These are phyloP conservation scores for Drosophila kokeensis DNA, from an alignment of 2,888 invertebrate species.

Conservation along the genomic window DNA sequence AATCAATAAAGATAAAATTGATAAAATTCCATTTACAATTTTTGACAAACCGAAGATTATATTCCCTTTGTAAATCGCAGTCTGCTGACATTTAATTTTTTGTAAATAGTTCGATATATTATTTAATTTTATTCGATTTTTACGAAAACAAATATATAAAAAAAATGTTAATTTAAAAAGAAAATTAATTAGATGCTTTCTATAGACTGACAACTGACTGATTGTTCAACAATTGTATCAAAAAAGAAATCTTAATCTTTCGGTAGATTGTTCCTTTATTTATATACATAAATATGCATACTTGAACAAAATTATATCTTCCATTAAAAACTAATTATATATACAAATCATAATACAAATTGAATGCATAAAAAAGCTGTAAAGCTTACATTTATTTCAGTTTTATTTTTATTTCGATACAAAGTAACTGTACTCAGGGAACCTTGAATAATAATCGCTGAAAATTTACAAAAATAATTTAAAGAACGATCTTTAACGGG, in stretches of 20 bases:
- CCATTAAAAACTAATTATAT: neutral
- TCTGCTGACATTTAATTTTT: neutral
- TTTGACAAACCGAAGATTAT: neutral
- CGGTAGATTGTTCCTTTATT: neutral
- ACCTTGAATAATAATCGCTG: neutral
- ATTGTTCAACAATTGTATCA: too few species aligned
- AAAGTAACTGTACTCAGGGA: conserved; percentile 5
- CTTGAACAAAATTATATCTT: neutral
- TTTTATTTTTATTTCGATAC: neutral
- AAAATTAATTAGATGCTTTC: too few species aligned
- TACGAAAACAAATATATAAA: neutral
- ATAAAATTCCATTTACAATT: too few species aligned
- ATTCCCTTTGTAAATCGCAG: neutral
- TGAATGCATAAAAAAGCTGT: too few species aligned
- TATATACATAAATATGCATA: neutral
- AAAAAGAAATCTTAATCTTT: too few species aligned
- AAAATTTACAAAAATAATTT: neutral
- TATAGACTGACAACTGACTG: too few species aligned
- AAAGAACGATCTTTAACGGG: neutral
- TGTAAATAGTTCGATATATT: neutral
- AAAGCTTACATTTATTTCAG: neutral
- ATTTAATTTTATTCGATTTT: neutral
- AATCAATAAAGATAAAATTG: neutral
- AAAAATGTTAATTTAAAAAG: too few species aligned
- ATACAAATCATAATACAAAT: neutral